Evolutionary conservation across 2,888 invertebrate genomes (phyloP), one percentile per base, ranked within the genome.

Genomic region (Leptinotarsa peninsularis): DNA sequence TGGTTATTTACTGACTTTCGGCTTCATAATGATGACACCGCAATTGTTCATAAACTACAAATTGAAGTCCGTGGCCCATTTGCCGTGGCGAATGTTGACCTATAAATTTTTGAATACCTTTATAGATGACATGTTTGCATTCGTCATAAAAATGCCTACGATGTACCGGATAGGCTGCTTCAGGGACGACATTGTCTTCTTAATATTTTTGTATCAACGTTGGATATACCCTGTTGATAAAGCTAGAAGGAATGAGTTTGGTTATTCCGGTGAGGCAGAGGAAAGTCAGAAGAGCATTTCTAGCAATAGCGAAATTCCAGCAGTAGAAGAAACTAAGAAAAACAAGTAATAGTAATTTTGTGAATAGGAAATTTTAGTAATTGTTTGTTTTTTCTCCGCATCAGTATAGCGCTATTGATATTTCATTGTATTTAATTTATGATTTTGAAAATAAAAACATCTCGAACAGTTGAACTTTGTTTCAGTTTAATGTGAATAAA

Each of bases 21-120:
- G 99, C 77, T 99, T 99, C 88, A 99, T 99, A 75, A 98, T 99
- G 96, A 99, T 99, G 99, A 99, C 99, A n/a, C 99, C 99, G 7
- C 99, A 99, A 89, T 90, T 99, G 78, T 99, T 99, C 87, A 99
- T 99, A 83, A 99, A 99, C 90, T 99, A 99, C 90, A 99, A 99
- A 89, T 89, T 99, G 83, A 98, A 99, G 87, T 99, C 98, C 21
- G 99, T 99, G 2, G 99, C 99, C 14, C 99, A 99, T 90, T 91
- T 99, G 83, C 99, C 99, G 4, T 99, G 99, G 99, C 92, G 99
- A 77, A 99, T 99, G 99, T 93, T 99, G 93, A 98, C 98, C 14
- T 99, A 99, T 89, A 99, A 99, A 91, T 98, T 98, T 88, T 92
- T 99, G 75, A 99, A 99, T 88, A 99, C 99, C 27, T 99, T 99